These are phyloP conservation scores for cat (Felis catus) DNA, from an alignment of 2,113 vertebrate species.

Conservation along the genomic window F.catus_Fca126_mat1.0 CM031417.1:38256001-38256500, in stretches of 20 bases:
- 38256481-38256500: background rate
- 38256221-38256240: background rate
- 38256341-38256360: background rate
- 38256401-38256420: background rate
- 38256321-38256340: background rate
- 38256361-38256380: background rate
- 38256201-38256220: background rate
- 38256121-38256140: too few relatives aligned
- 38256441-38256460: background rate
- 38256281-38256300: background rate
- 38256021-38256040: background rate
- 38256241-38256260: background rate
- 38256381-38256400: background rate
- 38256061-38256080: background rate
- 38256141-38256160: fast-evolving
- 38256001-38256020: background rate
- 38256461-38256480: background rate
- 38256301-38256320: background rate
- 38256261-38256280: background rate
- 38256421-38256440: background rate
- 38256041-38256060: background rate
- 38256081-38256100: background rate
- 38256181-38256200: background rate
- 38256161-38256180: background rate
- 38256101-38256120: background rate